Evolutionary conservation across 2,888 invertebrate genomes (phyloP), one percentile per base, ranked within the genome.

Genomic region (Drosophila mulleri): DNA sequence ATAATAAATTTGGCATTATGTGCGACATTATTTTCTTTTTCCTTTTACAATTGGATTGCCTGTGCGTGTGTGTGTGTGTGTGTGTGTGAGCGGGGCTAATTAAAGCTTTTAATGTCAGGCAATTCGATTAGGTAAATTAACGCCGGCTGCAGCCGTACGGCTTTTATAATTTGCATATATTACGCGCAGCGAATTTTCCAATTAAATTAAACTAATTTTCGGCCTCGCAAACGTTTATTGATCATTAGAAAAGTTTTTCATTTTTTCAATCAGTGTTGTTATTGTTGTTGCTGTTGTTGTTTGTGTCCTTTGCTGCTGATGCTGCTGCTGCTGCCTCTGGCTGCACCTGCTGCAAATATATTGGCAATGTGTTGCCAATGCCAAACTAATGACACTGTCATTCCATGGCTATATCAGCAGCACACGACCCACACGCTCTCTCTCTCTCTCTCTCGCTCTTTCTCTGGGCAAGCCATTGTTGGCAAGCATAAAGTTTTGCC

Each of bases 301-400:
- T 61, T 37, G 35, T n/a, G 39, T 39, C 8, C 6, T 20, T 11
- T 42, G 53, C 67, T 71, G 48, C n/a, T n/a, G n/a, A n/a, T n/a
- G n/a, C n/a, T n/a, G n/a, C n/a, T n/a, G n/a, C n/a, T n/a, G n/a
- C n/a, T n/a, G 48, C 48, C 20, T 23, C 52, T n/a, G 23, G 39
- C 39, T 54, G 54, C 54, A 85, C 82, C 85, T 88, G 89, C 84
- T 86, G 80, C 80, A 87, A 88, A 85, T 82, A 80, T 87, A 85
- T 88, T 82, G 87, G 78, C 87, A 89, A 87, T 85, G 84, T 85
- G 87, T 82, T 89, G 80, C 82, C 85, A 84, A 89, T 85, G 87
- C 82, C 80, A 82, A 88, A 89, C 84, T 85, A 88, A 85, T 85
- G 88, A 88, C 79, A 77, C 74, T 67, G 76, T 50, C 80, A 75